Base-by-base conservation (phyloP, 2,797 vertebrate species). In the Botia kubotai region DNA sequence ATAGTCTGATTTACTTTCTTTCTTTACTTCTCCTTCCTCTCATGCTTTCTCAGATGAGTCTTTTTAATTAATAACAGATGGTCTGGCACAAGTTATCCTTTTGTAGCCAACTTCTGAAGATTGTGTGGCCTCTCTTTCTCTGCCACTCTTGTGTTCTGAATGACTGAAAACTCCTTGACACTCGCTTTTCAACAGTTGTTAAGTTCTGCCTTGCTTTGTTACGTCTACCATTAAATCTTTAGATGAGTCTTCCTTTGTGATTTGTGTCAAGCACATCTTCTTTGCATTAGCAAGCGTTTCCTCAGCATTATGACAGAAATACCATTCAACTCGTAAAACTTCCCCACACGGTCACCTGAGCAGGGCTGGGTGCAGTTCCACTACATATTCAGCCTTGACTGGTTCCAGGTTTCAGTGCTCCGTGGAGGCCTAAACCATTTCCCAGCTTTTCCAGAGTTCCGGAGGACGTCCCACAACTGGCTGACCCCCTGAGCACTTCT, bases 31-130 rank as follows among this genome's bases (percentile, higher is more conserved):
- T 72, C 29, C 74, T 7, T 81, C 70, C 58, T 89, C 89, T 76
- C 85, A 68, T 80, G 4, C 84, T 29, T 83, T 57, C 76, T 82
- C 67, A 46, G 70, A 80, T 74, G 79, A 74, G 73, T 65, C 16
- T n/a, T 52, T 81, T 79, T 76, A 84, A 89, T 91, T 66, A 0
- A 80, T 91, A 75, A 89, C 89, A 92, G 92, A 92, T 86, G 89
- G 19, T 1, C 29, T 71, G 84, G 84, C 29, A 83, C 39, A 75
- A 69, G 67, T n/a, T 55, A 66, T 13, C 16, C 43, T 75, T 57
- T 57, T 60, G 36, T 48, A 57, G 77, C 82, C 82, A 77, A 68
- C 58, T 70, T 66, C 70, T 66, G 74, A 53, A 6, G 77, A 63
- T 66, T 84, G 76, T 82, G 63, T 86, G 72, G 76, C 71, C 82